A percentile compares a stretch with the other conserved stretches of the same genome.
These are phyloP conservation scores for Silurus asotus DNA, from an alignment of 2,113 vertebrate genomes.

Conservation along the genomic window DNA sequence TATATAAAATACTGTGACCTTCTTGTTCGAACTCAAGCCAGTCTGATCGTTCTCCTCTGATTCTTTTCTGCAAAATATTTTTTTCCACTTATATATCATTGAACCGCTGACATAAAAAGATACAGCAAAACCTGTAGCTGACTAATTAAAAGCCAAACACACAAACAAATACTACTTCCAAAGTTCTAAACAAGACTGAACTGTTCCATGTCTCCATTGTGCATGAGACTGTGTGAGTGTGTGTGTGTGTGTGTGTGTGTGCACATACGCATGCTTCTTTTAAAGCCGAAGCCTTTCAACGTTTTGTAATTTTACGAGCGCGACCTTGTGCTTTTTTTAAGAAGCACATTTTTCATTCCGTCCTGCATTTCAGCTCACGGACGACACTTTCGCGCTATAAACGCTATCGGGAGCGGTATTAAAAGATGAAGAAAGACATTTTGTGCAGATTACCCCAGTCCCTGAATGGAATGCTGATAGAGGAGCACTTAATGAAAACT, in stretches of 20 bases:
- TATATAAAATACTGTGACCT: not conserved
- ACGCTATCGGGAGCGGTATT: not conserved
- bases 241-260: not conserved
- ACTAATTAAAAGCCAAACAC: not conserved
- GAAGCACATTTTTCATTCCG: not conserved
- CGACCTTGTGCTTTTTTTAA: constrained; percentile 12
- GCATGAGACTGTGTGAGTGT: not conserved
- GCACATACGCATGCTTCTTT: not conserved
- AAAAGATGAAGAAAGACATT: not conserved
- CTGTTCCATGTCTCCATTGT: not conserved
- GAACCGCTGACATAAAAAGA: not conserved
- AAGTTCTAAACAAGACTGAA: not conserved
- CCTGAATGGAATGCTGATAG: not conserved
- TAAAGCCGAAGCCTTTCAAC: not conserved
- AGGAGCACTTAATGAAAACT: constrained; percentile 20
- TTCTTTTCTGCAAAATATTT: not conserved
- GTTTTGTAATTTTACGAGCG: not conserved
- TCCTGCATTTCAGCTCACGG: constrained; percentile 12
- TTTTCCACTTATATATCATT: not conserved
- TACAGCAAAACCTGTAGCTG: not conserved
- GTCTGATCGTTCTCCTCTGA: not conserved
- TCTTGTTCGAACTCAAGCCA: not conserved
- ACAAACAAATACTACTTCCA: not conserved
- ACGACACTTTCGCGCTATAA: not conserved
- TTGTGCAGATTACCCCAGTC: constrained; percentile 2